phyloP scores from a whole-genome alignment of 2,797 vertebrate species.

The Acrocephalus scirpaceus region DNA sequence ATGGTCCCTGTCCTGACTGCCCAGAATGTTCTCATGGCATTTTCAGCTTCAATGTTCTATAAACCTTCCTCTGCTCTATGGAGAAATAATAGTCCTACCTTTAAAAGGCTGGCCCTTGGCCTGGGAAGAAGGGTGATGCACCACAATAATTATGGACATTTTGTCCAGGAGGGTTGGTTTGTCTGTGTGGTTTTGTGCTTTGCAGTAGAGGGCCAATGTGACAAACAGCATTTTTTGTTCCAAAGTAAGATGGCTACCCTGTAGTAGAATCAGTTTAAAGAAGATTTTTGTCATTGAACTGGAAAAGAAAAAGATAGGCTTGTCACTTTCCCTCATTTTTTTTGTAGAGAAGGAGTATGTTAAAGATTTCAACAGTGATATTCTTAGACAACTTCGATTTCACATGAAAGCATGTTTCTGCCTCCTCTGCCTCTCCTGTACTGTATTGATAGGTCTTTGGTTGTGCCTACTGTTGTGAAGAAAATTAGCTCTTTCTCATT shows the following conservation, averaged over 20 bases:
- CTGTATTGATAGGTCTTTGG: conserved; percentile 17
- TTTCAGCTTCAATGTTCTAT: not conserved
- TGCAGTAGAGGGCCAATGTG: not conserved
- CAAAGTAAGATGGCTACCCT: conserved; percentile 35
- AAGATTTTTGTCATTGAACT: conserved; percentile 55
- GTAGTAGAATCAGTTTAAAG: not conserved
- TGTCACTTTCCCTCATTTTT: conserved; percentile 40
- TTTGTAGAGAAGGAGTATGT: not conserved
- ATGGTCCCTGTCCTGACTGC: not conserved
- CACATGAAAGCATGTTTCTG: not conserved
- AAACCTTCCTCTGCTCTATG: conserved; percentile 1
- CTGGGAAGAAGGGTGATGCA: not conserved
- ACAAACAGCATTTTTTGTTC: conserved; percentile 27
- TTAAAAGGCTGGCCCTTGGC: conserved; percentile 24
- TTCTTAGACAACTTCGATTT: conserved; percentile 11
- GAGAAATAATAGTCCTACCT: conserved; percentile 18
- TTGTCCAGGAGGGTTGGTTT: not conserved
- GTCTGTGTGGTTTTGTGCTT: not conserved
- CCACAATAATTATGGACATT: not conserved
- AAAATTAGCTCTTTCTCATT: not conserved
- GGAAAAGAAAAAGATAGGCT: conserved; percentile 48
- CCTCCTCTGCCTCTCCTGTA: not conserved
- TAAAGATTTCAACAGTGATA: conserved; percentile 22
- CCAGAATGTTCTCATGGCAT: not conserved
- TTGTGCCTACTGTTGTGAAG: not conserved